Evolutionary conservation across 2,113 vertebrate species (phyloP), one percentile per base, ranked within the genome.

Genomic region (Polyodon spathula): DNA sequence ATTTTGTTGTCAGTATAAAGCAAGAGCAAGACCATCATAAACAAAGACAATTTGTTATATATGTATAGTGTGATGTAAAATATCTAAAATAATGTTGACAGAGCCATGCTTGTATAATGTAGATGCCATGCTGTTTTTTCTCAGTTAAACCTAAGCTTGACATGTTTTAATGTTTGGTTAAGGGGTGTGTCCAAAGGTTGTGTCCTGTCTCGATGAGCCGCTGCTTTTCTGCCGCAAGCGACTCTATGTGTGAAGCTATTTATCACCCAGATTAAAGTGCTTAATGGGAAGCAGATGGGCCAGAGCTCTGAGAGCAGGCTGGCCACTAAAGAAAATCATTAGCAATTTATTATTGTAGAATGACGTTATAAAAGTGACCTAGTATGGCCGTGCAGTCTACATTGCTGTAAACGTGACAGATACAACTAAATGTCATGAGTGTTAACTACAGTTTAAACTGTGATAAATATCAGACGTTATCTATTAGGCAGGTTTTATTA

Each of bases 281-380:
- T 59, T 80, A 81, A 84, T 79, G 60, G 75, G 81, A 71, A 64
- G 73, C 67, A 71, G 75, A 73, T 71, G 66, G 78, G 80, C 78
- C 81, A 72, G 74, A 78, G 72, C 48, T 43, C 68, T 16, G 17
- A 46, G n/a, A 61, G 37, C 46, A 64, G 60, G 70, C 64, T 84
- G 78, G 62, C 67, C 66, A 69, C 73, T 73, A 85, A 80, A 72
- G 76, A 82, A 88, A 77, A 87, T 87, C 84, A 76, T 81, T 88
- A 75, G 59, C 72, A 70, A 66, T 87, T 88, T 83, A 88, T 91
- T 88, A 86, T 68, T 74, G 79, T 66, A 44, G 68, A 78, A 78
- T 69, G 68, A 74, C 54, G 70, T 65, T 70, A 68, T 66, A 73
- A 74, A 82, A 70, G 64, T 74, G 72, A 80, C 78, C 77, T 69